Conservation (phyloP, 2,797 vertebrate genomes). For the Centroberyx gerrardi region DNA sequence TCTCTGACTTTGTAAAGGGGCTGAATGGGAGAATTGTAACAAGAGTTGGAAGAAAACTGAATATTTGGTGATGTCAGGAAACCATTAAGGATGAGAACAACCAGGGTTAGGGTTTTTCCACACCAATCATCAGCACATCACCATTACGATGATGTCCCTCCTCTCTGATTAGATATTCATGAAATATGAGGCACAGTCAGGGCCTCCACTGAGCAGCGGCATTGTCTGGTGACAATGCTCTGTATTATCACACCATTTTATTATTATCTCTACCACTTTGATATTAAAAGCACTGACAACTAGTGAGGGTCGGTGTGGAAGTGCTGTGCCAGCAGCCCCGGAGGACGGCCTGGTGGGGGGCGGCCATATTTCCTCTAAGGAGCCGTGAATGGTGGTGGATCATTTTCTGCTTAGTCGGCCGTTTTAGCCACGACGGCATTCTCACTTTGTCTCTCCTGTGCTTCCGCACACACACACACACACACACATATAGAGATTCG, state of each 20-base stretch:
- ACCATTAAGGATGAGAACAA: background rate
- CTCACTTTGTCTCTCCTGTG: background rate
- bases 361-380: background rate
- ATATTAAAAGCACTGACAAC: background rate
- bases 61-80: background rate
- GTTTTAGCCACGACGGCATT: background rate
- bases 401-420: background rate
- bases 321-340: constrained; percentile 3
- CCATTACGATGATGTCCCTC: too few relatives aligned
- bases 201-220: background rate
- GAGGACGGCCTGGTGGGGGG: too few relatives aligned
- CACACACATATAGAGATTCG: too few relatives aligned
- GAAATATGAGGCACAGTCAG: too few relatives aligned
- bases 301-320: background rate
- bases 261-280: too few relatives aligned
- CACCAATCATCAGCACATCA: too few relatives aligned
- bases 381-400: background rate
- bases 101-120: background rate
- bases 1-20: constrained; percentile 12
- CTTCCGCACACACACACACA: background rate
- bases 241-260: background rate
- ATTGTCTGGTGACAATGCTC: background rate
- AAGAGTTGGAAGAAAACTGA: background rate
- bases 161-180: background rate
- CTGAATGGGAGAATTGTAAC: constrained; percentile 8